phyloP scores from a whole-genome alignment of 2,113 vertebrate species.

The Bothrops jararaca region DNA sequence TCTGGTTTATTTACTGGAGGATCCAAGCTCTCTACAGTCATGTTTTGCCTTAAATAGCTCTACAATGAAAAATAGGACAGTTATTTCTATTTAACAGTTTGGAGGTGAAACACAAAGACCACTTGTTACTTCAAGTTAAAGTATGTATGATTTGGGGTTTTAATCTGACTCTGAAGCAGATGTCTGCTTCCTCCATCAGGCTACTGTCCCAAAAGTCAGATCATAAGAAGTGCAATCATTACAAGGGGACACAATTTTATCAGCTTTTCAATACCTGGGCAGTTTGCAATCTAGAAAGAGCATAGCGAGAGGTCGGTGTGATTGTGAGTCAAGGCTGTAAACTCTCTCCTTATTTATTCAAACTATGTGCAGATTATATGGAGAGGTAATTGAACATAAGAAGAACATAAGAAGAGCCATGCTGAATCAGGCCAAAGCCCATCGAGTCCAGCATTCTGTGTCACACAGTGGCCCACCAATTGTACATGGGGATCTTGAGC shows the following conservation, averaged over 20 bases:
- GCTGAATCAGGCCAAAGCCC: too few species aligned
- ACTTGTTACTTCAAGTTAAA: neutral
- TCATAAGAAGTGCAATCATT: neutral
- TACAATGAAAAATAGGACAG: neutral
- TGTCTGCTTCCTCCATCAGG: neutral
- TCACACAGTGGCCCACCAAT: too few species aligned
- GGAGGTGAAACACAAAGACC: neutral
- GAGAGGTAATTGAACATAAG: neutral
- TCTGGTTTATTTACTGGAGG: conserved; percentile 2
- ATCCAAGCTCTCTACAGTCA: conserved; percentile 9
- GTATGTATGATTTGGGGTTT: neutral
- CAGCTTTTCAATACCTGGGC: neutral
- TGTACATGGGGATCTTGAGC: too few species aligned
- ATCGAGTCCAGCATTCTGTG: too few species aligned
- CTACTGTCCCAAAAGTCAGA: neutral
- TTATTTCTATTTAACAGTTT: neutral
- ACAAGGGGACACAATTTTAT: neutral
- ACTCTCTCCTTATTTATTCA: neutral
- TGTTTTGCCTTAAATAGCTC: neutral
- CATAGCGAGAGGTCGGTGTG: neutral
- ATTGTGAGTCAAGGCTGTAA: neutral
- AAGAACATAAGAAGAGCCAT: too few species aligned
- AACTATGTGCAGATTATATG: neutral
- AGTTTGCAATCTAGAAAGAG: neutral
- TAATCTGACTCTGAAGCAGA: neutral